Conservation (phyloP, 2,113 vertebrate species). For the Neodontobutis hainanensis region DNA sequence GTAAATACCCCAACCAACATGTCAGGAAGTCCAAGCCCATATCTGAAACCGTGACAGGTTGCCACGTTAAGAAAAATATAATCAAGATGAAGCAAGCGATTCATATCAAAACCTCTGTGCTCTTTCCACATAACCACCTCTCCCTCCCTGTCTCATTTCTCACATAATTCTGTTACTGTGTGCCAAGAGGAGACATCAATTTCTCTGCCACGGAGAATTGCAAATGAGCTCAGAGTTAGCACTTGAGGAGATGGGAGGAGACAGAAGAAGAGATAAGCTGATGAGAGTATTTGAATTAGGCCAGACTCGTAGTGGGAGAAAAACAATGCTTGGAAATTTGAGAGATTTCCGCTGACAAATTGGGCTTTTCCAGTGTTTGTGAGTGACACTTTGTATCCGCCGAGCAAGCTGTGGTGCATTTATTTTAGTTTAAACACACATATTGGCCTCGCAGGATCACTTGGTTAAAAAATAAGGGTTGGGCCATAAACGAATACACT, state of each 20-base stretch:
- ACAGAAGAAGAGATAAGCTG: conserved; percentile 65
- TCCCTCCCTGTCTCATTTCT: conserved; percentile 47
- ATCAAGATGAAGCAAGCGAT: conserved; percentile 46
- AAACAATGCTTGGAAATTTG: conserved; percentile 43
- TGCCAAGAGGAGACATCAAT: conserved; percentile 71
- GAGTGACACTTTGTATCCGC: conserved; percentile 43
- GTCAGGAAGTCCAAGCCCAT: conserved; percentile 24
- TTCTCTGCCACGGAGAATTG: conserved; percentile 68
- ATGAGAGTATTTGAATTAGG: conserved; percentile 66
- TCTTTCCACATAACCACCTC: conserved; percentile 11
- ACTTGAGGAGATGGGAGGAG: conserved; percentile 73
- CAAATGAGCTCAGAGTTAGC: conserved; percentile 76
- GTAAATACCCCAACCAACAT: conserved; percentile 4
- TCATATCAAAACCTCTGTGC: conserved; percentile 30
- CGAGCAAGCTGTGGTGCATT: conserved; percentile 2
- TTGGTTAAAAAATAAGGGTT: conserved; percentile 48
- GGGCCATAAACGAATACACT: conserved; percentile 19
- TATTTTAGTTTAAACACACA: conserved; percentile 23
- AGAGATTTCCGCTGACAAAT: conserved; percentile 61
- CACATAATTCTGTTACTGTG: conserved; percentile 72
- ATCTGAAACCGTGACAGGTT: conserved; percentile 16
- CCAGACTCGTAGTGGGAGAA: conserved; percentile 46
- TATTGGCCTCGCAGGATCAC: conserved; percentile 38
- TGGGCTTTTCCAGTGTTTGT: conserved; percentile 43
- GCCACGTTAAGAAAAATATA: conserved; percentile 36